Percentiles rank a stretch among this genome's conserved stretches.
phyloP scores from a whole-genome alignment of 2,888 invertebrate genomes.

The Ischnus inquisitorius region DNA sequence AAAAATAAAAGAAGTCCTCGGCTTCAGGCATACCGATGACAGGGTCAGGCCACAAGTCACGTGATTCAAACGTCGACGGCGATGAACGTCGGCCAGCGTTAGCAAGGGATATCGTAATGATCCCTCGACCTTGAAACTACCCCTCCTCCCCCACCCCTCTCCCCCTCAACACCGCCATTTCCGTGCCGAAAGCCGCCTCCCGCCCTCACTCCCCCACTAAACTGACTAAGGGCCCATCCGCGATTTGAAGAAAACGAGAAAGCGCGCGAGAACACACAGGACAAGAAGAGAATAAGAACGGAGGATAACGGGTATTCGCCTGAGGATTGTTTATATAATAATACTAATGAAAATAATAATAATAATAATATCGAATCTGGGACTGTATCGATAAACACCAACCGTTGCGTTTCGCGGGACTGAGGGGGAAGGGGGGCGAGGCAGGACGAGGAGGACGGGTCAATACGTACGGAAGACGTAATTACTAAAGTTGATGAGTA shows the following conservation, averaged over 20 bases:
- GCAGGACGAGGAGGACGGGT: constrained; percentile 5
- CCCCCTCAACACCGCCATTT: constrained; percentile 36
- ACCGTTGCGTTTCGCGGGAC: constrained; percentile 43
- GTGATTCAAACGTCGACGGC: constrained; percentile 58
- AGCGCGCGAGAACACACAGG: background rate
- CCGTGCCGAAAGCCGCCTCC: constrained; percentile 19
- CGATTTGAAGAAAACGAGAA: background rate
- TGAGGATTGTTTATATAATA: constrained; percentile 33
- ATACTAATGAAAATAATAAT: constrained; percentile 9
- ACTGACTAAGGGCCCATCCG: constrained; percentile 4
- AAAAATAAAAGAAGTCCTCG: constrained; percentile 42
- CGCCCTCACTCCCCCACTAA: background rate
- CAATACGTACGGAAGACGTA: constrained; percentile 56
- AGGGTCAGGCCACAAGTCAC: constrained; percentile 68
- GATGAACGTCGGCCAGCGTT: constrained; percentile 61
- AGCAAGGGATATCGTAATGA: constrained; percentile 40
- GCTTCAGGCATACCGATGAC: constrained; percentile 69
- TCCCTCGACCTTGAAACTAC: constrained; percentile 31
- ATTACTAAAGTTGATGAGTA: constrained; percentile 59
- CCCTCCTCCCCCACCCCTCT: background rate
- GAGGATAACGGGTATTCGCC: background rate
- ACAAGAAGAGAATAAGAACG: constrained; percentile 1
- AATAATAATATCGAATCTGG: constrained; percentile 15
- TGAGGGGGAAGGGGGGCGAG: too few relatives aligned
- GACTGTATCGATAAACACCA: constrained; percentile 39